Evolutionary conservation across 2,888 invertebrate species (phyloP).

Genomic region (Toxonevra muliebris): DNA sequence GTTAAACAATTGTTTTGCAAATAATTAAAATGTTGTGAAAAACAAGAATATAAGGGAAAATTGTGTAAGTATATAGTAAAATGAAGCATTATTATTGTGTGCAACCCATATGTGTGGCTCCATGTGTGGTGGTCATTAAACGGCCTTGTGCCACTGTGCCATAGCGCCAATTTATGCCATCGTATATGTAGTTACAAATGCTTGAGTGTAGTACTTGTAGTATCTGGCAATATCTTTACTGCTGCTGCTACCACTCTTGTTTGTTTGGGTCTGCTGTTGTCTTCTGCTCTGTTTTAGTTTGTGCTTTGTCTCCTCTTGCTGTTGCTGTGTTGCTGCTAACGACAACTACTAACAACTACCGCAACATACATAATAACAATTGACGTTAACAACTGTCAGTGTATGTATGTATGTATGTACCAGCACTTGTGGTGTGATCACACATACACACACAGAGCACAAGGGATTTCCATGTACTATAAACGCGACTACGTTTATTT

Average conservation of each 20-base stretch:
- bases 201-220: not conserved
- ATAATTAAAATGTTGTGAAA: no score
- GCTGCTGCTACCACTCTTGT: no score
- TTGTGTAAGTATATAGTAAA: not conserved
- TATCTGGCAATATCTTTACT: no score
- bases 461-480: no score
- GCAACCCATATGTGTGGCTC: not conserved
- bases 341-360: not conserved
- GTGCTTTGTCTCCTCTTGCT: constrained; percentile 12
- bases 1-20: no score
- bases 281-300: not conserved
- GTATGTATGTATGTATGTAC: not conserved
- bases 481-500: no score
- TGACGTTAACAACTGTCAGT: constrained; percentile 5
- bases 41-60: no score
- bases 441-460: no score
- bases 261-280: not conserved
- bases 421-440: no score
- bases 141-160: constrained; percentile 37
- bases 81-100: not conserved
- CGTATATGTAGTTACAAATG: not conserved
- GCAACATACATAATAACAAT: not conserved
- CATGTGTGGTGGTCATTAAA: constrained; percentile 31
- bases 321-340: not conserved
- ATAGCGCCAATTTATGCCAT: constrained; percentile 20